Base-by-base conservation (phyloP, 23 tunicate genomes). In the Diplosoma virens region DNA sequence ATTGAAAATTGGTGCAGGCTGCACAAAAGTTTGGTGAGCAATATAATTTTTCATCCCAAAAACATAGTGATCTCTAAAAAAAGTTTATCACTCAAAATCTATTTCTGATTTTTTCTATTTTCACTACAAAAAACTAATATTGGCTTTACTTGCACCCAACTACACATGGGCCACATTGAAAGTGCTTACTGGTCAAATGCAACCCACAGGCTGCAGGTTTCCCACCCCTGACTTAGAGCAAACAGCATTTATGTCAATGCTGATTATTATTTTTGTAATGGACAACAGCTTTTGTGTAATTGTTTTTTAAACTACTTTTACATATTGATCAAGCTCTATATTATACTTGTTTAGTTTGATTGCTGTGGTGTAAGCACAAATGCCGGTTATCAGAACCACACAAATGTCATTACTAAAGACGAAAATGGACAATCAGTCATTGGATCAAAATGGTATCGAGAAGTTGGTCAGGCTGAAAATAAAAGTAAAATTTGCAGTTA, bases 331-430 rank as follows among this genome's bases (percentile, higher is more conserved):
- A n/a, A n/a, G n/a, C n/a, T n/a, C n/a, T n/a, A n/a, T n/a, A n/a
- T n/a, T n/a, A n/a, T n/a, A n/a, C n/a, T n/a, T 59, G 68, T 33
- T 1, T 58, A 81, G 86, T 71, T 81, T 56, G 17, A 56, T 11
- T 81, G 86, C 58, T 81, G 86, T 56, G 86, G 86, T 14, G 56
- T 81, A 0, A 41, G 27, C 28, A 34, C 77, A 50, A 25, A 30
- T 16, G 67, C 9, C 1, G 86, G 86, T 4, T 81, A 54, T 28
- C 28, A 56, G 58, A 74, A 81, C 53, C 75, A 50, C 48, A 56
- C 79, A 1, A 81, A 71, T 36, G 35, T 72, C 25, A 18, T 21
- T 18, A 16, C 7, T 35, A 6, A 34, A 3, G 36, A 47, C 47
- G 61, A 28, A 3, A 67, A 67, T 36, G 52, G 11, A 26, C 20